phyloP scores from a whole-genome alignment of 2,113 vertebrate genomes.

The Pomatostomus ruficeps region DNA sequence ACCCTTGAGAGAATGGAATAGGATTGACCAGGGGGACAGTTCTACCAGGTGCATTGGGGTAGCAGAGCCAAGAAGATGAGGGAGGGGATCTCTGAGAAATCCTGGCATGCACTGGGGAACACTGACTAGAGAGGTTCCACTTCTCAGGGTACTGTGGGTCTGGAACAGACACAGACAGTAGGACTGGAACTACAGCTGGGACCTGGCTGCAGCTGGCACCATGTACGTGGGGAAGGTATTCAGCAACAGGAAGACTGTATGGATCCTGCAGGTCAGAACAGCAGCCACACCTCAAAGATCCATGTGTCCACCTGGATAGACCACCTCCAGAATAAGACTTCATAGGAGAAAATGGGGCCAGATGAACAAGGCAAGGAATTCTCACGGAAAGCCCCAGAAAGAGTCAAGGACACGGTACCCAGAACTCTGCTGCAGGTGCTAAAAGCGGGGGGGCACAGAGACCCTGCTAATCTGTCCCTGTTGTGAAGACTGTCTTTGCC shows the following conservation, averaged over 20 bases:
- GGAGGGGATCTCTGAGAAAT: not conserved
- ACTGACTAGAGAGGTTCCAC: not conserved
- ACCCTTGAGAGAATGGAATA: not conserved
- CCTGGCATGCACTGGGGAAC: not conserved
- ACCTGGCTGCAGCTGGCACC: not conserved
- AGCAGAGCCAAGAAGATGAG: not conserved
- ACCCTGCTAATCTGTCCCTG: not conserved
- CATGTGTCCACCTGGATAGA: not conserved
- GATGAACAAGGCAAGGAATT: not conserved
- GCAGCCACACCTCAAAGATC: not conserved
- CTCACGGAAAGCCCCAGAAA: not conserved
- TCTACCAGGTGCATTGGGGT: not conserved
- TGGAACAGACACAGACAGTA: not conserved
- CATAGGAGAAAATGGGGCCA: not conserved
- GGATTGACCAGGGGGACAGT: not conserved
- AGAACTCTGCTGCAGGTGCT: not conserved
- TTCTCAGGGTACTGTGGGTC: not conserved
- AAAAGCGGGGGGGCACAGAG: not conserved
- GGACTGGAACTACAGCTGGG: not conserved
- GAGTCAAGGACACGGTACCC: not conserved
- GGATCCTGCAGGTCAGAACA: not conserved
- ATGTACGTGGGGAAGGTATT: not conserved
- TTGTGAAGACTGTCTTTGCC: not conserved
- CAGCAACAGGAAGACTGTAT: not conserved
- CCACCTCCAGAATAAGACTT: not conserved